Evolutionary conservation across 2,888 invertebrate species (phyloP).

Genomic region (Tyria jacobaeae): DNA sequence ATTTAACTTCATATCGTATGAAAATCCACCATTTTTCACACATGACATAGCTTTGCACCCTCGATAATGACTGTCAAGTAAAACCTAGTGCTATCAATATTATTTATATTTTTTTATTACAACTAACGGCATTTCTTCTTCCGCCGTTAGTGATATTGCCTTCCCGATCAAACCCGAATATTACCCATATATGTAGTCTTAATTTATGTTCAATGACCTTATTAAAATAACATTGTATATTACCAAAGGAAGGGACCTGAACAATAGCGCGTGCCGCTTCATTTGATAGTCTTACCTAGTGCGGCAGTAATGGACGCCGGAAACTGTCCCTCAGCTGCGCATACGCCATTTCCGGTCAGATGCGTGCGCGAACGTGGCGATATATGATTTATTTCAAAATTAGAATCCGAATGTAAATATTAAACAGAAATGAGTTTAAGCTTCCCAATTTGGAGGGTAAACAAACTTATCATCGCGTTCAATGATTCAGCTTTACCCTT

Average conservation of each 20-base stretch:
- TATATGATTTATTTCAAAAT: slow-evolving; percentile 66
- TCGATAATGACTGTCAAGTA: too few relatives aligned
- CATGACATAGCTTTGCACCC: not conserved
- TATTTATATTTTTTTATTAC: slow-evolving; percentile 20
- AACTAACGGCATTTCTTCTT: slow-evolving; percentile 18
- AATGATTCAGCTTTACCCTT: slow-evolving; percentile 17
- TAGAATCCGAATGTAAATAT: slow-evolving; percentile 60
- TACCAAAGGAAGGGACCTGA: slow-evolving; percentile 66
- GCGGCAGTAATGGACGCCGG: slow-evolving; percentile 72
- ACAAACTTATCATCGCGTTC: slow-evolving; percentile 23
- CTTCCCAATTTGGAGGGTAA: slow-evolving; percentile 30
- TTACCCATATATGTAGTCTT: slow-evolving; percentile 43
- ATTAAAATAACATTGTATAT: slow-evolving; percentile 50
- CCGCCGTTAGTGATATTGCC: not conserved
- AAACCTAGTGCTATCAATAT: not conserved
- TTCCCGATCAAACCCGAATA: slow-evolving; percentile 8
- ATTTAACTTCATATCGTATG: too few relatives aligned
- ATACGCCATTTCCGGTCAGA: slow-evolving; percentile 77
- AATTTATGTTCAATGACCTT: slow-evolving; percentile 75
- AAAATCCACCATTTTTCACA: too few relatives aligned
- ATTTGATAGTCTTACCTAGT: slow-evolving; percentile 71
- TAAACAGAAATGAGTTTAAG: slow-evolving; percentile 42
- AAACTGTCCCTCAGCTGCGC: slow-evolving; percentile 70
- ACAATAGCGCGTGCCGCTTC: slow-evolving; percentile 77
- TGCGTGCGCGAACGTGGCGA: slow-evolving; percentile 69